Percentiles rank a stretch among this genome's conserved stretches.
These are phyloP conservation scores for Kuschelorhynchus macadamiae DNA, from an alignment of 2,888 invertebrate species.

Conservation along the genomic window DNA sequence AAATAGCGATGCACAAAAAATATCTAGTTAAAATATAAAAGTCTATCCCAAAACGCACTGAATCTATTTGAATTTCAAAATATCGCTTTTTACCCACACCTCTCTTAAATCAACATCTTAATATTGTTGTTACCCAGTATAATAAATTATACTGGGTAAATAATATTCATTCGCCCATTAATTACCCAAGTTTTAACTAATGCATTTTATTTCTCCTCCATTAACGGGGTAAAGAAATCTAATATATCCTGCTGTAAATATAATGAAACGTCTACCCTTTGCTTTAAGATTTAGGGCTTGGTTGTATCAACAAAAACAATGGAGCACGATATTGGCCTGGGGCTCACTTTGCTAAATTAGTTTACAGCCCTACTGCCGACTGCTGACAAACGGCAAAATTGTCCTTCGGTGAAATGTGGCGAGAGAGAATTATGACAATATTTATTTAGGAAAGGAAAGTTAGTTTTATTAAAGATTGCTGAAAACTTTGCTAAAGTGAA, in stretches of 20 bases:
- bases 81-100: too few relatives aligned
- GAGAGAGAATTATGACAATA: conserved; percentile 55
- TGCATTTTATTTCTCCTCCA: too few relatives aligned
- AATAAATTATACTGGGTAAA: too few relatives aligned
- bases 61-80: too few relatives aligned
- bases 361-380: conserved; percentile 47
- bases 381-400: conserved; percentile 55
- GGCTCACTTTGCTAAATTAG: conserved; percentile 50
- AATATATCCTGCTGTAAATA: conserved; percentile 15
- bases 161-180: too few relatives aligned
- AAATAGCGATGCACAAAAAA: too few relatives aligned
- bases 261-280: conserved; percentile 40
- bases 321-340: conserved; percentile 46
- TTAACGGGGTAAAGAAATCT: too few relatives aligned
- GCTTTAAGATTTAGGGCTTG: conserved; percentile 39
- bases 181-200: too few relatives aligned
- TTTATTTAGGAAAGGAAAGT: conserved; percentile 39
- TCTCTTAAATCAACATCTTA: too few relatives aligned
- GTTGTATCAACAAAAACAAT: conserved; percentile 50
- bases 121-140: too few relatives aligned
- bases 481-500: background rate
- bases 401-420: conserved; percentile 57
- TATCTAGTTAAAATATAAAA: too few relatives aligned
- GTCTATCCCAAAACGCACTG: too few relatives aligned
- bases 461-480: conserved; percentile 35